Evolutionary conservation across 2,113 vertebrate genomes (phyloP), one percentile per base, ranked within the genome.

Genomic region (Malaclemys terrapin): DNA sequence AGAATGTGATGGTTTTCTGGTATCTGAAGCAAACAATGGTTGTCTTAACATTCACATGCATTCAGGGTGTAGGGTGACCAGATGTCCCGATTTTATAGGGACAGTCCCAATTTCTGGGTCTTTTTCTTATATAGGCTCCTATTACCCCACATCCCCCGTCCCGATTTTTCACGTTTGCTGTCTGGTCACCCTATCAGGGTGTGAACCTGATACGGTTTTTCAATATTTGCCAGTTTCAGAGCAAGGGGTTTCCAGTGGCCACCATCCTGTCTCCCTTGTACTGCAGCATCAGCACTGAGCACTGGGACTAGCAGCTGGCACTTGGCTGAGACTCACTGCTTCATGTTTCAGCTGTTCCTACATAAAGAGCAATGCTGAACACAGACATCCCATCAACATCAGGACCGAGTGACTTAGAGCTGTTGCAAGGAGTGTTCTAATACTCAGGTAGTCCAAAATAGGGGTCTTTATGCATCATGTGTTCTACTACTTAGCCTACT

Each of bases 371-470:
- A 27, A 82, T 38, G 47, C n/a, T 72, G 80, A 89, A 10, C 84
- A 4, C 1, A 16, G 80, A 80, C 69, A 69, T 5, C 50, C 56
- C 84, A 72, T 6, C 90, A 91, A 97, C 87, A 93, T 95, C 81
- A 65, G 53, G 50, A 87, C 27, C 91, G 89, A 35, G 31, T 1
- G 1, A 29, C 11, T 91, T 56, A 16, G 87, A 69, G 75, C 22
- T 81, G 69, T 62, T 93, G 95, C 65, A 94, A 87, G 76, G 65
- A 12, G 47, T 94, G 94, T 96, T 96, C 92, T 75, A 95, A 75
- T 6, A 85, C 35, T 4, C n/a, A 93, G 91, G 87, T 72, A 95
- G 90, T 89, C 83, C 59, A 79, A 91, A 94, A 69, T 17, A 94
- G 80, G 49, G 89, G 31, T n/a, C 49, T 76, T 91, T 76, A 79